Percentiles rank a stretch among this genome's conserved stretches.
phyloP scores from a whole-genome alignment of 2,113 vertebrate species.

The Leptodactylus fuscus region DNA sequence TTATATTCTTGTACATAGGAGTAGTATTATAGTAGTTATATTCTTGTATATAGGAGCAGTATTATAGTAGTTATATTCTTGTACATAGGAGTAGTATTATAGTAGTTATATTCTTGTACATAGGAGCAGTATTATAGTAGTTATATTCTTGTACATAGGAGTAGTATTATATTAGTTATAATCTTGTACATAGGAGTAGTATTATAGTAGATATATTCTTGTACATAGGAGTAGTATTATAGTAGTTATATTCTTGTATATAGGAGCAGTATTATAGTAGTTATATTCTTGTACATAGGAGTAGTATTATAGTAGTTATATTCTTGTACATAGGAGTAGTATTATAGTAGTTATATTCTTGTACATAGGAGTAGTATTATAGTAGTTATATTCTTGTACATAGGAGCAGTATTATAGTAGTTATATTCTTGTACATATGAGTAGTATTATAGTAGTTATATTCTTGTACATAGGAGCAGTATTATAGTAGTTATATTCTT shows the following conservation, averaged over 20 bases:
- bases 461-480: background rate
- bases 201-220: conserved; percentile 3
- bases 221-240: conserved; percentile 10
- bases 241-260: background rate
- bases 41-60: conserved; percentile 3
- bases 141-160: conserved; percentile 16
- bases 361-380: background rate
- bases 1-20: background rate
- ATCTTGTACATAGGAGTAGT: background rate
- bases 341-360: conserved; percentile 8
- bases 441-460: conserved; percentile 6
- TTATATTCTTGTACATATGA: too few species aligned
- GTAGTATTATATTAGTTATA: background rate
- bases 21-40: conserved; percentile 18
- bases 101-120: conserved; percentile 18
- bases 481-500: conserved; percentile 22
- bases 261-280: conserved; percentile 3
- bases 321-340: background rate
- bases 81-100: conserved; percentile 4
- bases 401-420: background rate
- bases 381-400: conserved; percentile 1
- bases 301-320: conserved; percentile 2
- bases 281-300: background rate
- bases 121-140: conserved; percentile 15
- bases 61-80: conserved; percentile 13